phyloP scores from a whole-genome alignment of 2,113 vertebrate genomes.

The Murina feae region DNA sequence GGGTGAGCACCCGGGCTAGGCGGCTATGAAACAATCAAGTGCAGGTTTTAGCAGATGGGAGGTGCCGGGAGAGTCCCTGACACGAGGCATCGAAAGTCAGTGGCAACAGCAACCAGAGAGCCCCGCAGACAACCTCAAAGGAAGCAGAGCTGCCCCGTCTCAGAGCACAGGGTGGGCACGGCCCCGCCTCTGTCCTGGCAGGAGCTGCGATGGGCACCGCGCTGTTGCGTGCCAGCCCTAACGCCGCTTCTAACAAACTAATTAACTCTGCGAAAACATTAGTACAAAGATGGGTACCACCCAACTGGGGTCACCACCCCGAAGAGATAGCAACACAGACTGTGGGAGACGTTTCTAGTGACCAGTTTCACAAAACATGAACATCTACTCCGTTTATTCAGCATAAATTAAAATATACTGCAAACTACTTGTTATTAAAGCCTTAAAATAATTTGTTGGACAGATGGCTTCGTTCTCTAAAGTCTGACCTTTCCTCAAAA shows the following conservation, averaged over 20 bases:
- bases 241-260: constrained; percentile 55
- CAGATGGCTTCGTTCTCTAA: constrained; percentile 81
- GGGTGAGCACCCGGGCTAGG: too few relatives aligned
- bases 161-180: neutral
- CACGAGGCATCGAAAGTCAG: constrained; percentile 28
- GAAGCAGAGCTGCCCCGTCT: neutral
- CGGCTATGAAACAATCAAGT: neutral
- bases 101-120: neutral
- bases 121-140: neutral
- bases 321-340: constrained; percentile 20
- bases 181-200: neutral
- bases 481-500: constrained; percentile 76
- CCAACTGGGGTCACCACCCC: constrained; percentile 46
- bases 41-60: neutral
- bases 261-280: constrained; percentile 67
- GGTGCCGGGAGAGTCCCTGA: neutral
- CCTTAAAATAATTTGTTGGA: constrained; percentile 73
- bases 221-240: neutral
- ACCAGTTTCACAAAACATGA: neutral
- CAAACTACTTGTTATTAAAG: constrained; percentile 63
- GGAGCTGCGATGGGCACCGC: neutral
- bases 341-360: constrained; percentile 50
- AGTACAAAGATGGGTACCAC: constrained; percentile 30
- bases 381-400: constrained; percentile 51
- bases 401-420: neutral